Percentiles rank a stretch among this genome's conserved stretches.
These are phyloP conservation scores for Anthonomus grandis DNA, from an alignment of 1,140 invertebrate genomes.

Conservation along the genomic window DNA sequence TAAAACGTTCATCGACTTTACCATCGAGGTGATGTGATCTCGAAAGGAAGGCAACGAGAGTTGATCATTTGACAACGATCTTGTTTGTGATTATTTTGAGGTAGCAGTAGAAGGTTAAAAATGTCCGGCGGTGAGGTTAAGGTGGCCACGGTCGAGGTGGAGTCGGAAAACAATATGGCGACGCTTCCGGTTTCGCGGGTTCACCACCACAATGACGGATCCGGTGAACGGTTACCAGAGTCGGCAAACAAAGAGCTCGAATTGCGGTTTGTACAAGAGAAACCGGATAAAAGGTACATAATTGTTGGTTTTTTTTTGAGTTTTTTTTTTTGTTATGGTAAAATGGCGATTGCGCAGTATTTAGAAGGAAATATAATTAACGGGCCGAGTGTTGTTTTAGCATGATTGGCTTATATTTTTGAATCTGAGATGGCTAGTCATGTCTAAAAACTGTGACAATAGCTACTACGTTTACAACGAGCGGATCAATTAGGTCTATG, in stretches of 20 bases:
- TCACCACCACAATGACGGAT: conserved; percentile 34
- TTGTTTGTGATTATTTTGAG: conserved; percentile 4
- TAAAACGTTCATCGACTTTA: background rate
- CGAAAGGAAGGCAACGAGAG: conserved; percentile 9
- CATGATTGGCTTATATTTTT: no score
- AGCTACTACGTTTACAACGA: no score
- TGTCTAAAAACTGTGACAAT: no score
- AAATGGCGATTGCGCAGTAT: no score
- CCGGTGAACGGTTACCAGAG: conserved; percentile 61
- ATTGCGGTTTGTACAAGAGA: conserved; percentile 76
- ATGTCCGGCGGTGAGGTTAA: conserved; percentile 75
- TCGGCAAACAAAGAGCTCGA: conserved; percentile 85
- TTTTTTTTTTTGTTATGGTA: background rate
- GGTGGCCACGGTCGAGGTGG: conserved; percentile 79
- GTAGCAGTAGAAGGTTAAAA: conserved; percentile 1
- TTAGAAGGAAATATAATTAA: no score
- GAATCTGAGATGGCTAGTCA: no score
- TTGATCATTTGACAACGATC: conserved; percentile 8
- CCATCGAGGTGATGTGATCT: background rate
- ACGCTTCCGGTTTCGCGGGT: conserved; percentile 67
- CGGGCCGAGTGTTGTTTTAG: no score
- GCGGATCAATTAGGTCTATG: no score
- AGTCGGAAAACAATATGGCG: conserved; percentile 79
- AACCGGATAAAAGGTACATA: conserved; percentile 77
- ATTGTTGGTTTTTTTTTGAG: background rate